A percentile compares a stretch with the other conserved stretches of the same genome.
These are phyloP conservation scores for Polypedilum vanderplanki DNA, from an alignment of 1,140 invertebrate genomes.

Conservation along the genomic window DNA sequence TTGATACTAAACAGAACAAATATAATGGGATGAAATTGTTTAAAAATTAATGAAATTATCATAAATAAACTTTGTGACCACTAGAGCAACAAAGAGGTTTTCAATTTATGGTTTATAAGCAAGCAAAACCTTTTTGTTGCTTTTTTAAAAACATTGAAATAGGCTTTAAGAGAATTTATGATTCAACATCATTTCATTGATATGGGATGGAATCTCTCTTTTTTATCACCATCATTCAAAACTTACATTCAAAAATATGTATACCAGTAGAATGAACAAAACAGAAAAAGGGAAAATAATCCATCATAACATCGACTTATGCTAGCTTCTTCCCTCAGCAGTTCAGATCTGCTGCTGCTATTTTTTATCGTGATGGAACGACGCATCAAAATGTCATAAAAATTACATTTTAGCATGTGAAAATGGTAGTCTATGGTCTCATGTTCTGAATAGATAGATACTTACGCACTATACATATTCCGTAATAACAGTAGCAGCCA, in stretches of 20 bases:
- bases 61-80: no score
- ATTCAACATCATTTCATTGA: slow-evolving; percentile 5
- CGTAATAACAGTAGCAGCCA: no score
- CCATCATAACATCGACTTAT: slow-evolving; percentile 25
- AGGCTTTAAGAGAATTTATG: not conserved
- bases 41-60: no score
- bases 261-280: no score
- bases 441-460: no score
- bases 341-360: not conserved
- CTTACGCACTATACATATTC: no score
- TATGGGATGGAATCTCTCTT: not conserved
- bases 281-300: slow-evolving; percentile 10
- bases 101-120: no score
- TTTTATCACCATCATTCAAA: slow-evolving; percentile 12
- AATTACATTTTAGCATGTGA: slow-evolving; percentile 19
- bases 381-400: slow-evolving; percentile 25
- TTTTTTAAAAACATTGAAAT: not conserved
- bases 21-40: no score
- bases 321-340: not conserved
- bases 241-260: not conserved
- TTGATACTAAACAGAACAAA: no score
- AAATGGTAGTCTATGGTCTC: no score
- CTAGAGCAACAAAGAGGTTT: no score
- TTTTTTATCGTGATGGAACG: slow-evolving; percentile 4
- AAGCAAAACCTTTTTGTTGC: no score